Conservation (phyloP, 2,797 vertebrate genomes). For the Oreochromis mossambicus region DNA sequence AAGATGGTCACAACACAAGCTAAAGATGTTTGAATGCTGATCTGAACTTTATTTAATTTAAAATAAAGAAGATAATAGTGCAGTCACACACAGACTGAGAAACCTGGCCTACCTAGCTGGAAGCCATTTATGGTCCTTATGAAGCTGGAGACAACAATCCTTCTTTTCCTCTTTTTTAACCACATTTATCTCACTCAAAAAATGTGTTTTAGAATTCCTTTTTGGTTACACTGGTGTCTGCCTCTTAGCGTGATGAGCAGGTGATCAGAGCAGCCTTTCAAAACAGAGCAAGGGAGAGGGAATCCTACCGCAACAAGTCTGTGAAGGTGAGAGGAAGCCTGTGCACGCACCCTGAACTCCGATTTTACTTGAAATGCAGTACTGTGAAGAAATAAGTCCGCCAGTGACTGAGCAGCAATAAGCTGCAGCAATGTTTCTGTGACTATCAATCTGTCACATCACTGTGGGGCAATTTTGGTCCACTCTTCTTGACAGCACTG, state of each 20-base stretch:
- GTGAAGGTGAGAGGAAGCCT: constrained; percentile 70
- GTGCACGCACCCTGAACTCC: not conserved
- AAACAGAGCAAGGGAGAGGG: constrained; percentile 78
- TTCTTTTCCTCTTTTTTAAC: not conserved
- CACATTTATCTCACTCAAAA: not conserved
- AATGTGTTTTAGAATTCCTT: not conserved
- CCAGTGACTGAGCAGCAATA: not conserved
- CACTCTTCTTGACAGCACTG: not conserved
- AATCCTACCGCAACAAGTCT: constrained; percentile 78
- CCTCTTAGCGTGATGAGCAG: constrained; percentile 76
- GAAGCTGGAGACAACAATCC: not conserved
- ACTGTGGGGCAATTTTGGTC: not conserved
- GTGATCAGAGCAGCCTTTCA: constrained; percentile 77
- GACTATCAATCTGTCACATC: not conserved
- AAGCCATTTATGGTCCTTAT: not conserved
- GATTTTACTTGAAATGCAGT: not conserved
- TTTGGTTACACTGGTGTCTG: not conserved
- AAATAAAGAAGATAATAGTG: not conserved
- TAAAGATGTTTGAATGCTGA: not conserved
- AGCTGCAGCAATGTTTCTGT: not conserved
- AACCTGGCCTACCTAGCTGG: not conserved
- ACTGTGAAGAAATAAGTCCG: not conserved
- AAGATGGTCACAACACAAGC: not conserved
- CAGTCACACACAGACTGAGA: not conserved
- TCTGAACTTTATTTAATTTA: not conserved